phyloP scores from a whole-genome alignment of 2,888 invertebrate species.

The Caenorhabditis sp. region DNA sequence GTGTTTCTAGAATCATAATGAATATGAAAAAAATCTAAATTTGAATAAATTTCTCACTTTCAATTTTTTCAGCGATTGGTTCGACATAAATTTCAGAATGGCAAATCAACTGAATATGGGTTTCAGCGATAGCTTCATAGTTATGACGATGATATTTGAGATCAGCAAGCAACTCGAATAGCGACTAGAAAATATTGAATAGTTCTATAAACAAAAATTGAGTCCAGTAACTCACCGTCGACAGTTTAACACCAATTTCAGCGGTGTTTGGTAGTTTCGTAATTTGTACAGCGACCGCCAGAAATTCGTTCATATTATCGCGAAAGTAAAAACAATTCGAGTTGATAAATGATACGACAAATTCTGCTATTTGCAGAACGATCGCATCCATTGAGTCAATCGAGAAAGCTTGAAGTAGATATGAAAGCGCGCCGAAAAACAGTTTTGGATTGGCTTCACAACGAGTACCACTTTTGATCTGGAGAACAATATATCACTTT shows the following conservation, averaged over 20 bases:
- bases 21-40: background rate
- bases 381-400: slow-evolving; percentile 34
- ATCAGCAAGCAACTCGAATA: too few species aligned
- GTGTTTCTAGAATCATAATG: too few species aligned
- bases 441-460: slow-evolving; percentile 20
- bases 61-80: background rate
- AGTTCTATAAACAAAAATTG: background rate
- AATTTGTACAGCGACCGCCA: background rate
- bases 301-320: background rate
- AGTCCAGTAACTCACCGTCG: background rate
- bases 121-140: background rate
- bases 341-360: too few species aligned
- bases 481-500: too few species aligned
- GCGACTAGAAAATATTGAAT: too few species aligned
- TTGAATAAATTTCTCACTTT: background rate
- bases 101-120: background rate
- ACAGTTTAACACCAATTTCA: background rate
- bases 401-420: slow-evolving; percentile 59
- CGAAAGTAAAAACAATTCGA: too few species aligned
- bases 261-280: background rate
- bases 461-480: slow-evolving; percentile 1
- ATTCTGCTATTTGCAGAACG: background rate
- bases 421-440: slow-evolving; percentile 54
- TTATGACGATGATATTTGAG: too few species aligned
- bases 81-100: background rate